Evolutionary conservation across 2,888 invertebrate genomes (phyloP).

Genomic region (Meta bourneti): DNA sequence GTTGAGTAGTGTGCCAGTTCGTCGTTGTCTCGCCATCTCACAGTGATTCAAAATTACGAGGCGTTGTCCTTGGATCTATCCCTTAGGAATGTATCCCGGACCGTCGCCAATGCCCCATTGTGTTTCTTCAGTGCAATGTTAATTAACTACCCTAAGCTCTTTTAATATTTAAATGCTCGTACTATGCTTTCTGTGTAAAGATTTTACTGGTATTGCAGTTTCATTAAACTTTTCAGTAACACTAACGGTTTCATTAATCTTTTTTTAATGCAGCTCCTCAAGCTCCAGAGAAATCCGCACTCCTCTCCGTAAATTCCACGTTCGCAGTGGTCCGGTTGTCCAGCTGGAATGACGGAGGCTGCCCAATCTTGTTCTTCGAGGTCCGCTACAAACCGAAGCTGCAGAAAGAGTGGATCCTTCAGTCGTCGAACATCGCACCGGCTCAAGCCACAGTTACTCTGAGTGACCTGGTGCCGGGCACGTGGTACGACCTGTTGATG

Average conservation of each 20-base stretch:
- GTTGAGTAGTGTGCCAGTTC: too few species aligned
- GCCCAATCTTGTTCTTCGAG: constrained; percentile 96
- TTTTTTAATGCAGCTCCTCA: constrained; percentile 86
- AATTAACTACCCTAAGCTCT: too few species aligned
- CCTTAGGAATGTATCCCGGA: too few species aligned
- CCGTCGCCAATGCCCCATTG: too few species aligned
- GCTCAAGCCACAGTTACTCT: constrained; percentile 77
- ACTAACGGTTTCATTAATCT: too few species aligned
- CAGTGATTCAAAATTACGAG: too few species aligned
- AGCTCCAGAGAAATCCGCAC: constrained; percentile 92
- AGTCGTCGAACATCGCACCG: constrained; percentile 94
- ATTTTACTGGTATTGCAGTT: background rate
- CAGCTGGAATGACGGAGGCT: constrained; percentile 96
- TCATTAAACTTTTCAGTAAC: background rate
- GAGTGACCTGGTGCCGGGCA: constrained; percentile 91
- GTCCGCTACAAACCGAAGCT: constrained; percentile 86
- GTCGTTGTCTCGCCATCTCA: too few species aligned
- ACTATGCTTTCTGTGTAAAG: too few species aligned
- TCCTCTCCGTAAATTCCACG: constrained; percentile 94
- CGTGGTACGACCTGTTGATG: constrained; percentile 94
- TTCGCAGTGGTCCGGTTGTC: constrained; percentile 94
- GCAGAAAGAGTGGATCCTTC: constrained; percentile 91
- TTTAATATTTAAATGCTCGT: too few species aligned
- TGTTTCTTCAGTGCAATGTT: too few species aligned
- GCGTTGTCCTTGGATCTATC: too few species aligned